A percentile compares a stretch with the other conserved stretches of the same genome.
These are phyloP conservation scores for Leptothorax acervorum DNA, from an alignment of 2,888 invertebrate species.

Conservation along the genomic window DNA sequence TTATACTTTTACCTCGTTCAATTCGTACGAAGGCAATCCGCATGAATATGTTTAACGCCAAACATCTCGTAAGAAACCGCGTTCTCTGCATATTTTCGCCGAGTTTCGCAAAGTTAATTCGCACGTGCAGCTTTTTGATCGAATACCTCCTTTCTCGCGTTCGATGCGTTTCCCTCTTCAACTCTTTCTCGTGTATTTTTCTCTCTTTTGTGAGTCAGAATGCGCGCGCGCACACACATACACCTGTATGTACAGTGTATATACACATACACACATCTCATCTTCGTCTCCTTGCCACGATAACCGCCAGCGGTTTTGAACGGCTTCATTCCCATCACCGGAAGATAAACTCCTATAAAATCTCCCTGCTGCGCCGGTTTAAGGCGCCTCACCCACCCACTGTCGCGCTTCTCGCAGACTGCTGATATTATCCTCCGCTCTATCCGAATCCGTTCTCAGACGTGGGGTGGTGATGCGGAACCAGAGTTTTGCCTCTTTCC, in stretches of 20 bases:
- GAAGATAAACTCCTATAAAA: slow-evolving; percentile 83
- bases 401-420: slow-evolving; percentile 32
- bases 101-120: slow-evolving; percentile 20
- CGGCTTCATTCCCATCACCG: slow-evolving; percentile 77
- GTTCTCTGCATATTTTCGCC: slow-evolving; percentile 13
- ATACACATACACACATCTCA: background rate
- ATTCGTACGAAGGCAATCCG: background rate
- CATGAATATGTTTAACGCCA: slow-evolving; percentile 15
- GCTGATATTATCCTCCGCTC: slow-evolving; percentile 74
- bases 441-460: slow-evolving; percentile 64
- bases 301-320: slow-evolving; percentile 75
- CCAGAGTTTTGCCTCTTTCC: background rate
- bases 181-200: background rate
- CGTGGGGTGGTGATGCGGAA: slow-evolving; percentile 27
- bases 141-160: slow-evolving; percentile 10
- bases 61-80: slow-evolving; percentile 10
- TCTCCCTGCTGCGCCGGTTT: slow-evolving; percentile 79
- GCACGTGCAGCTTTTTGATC: slow-evolving; percentile 31
- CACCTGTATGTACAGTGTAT: no score
- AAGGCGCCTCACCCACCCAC: slow-evolving; percentile 66
- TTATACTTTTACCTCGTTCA: background rate
- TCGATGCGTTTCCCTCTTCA: background rate
- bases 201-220: slow-evolving; percentile 3
- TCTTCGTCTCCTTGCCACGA: slow-evolving; percentile 59
- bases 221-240: background rate